Conservation (phyloP, 1,140 invertebrate species). For the Heliothis virescens region DNA sequence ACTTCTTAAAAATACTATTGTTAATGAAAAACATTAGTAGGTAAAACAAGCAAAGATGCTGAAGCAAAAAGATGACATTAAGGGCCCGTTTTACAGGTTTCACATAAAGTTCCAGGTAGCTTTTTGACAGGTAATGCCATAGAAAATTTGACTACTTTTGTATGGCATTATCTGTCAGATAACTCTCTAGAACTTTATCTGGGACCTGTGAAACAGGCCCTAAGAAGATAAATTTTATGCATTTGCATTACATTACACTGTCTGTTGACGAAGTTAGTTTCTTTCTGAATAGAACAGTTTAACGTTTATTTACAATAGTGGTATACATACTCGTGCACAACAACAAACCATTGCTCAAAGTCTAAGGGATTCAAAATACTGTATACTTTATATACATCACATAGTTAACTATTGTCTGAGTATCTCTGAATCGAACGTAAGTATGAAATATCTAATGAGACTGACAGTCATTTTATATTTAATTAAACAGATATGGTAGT, state of each 20-base stretch:
- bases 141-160: too few relatives aligned
- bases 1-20: too few relatives aligned
- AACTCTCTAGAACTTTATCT: too few relatives aligned
- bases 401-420: background rate
- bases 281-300: background rate
- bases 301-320: constrained; percentile 33
- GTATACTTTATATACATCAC: constrained; percentile 20
- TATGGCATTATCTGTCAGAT: too few relatives aligned
- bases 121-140: too few relatives aligned
- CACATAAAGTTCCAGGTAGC: too few relatives aligned
- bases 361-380: constrained; percentile 5
- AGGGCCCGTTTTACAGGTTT: too few relatives aligned
- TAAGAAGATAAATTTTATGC: background rate
- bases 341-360: constrained; percentile 28
- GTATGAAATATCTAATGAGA: constrained; percentile 14
- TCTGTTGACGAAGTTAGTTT: constrained; percentile 26
- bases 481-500: constrained; percentile 34
- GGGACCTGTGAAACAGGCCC: background rate
- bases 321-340: constrained; percentile 19
- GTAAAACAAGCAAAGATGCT: background rate
- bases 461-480: constrained; percentile 25
- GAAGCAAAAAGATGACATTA: background rate
- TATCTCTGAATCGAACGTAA: background rate
- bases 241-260: constrained; percentile 42
- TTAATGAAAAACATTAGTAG: background rate